A percentile compares a stretch with the other conserved stretches of the same genome.
Evolutionary conservation across 2,888 invertebrate species (phyloP).

Genomic region (Megaustenia siamemsis): DNA sequence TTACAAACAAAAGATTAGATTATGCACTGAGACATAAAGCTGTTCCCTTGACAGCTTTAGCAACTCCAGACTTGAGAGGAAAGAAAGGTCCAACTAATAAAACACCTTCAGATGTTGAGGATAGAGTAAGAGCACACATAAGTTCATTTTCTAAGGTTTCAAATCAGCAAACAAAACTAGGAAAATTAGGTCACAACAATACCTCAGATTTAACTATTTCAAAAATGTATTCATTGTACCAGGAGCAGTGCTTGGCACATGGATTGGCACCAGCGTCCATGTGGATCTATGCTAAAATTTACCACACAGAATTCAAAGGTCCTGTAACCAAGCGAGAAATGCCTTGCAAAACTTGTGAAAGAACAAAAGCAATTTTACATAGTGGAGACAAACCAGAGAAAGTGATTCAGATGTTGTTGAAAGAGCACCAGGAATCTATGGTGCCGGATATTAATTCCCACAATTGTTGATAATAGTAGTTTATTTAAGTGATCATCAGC

Average conservation of each 20-base stretch:
- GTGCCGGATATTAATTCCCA: conserved; percentile 8
- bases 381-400: conserved; percentile 45
- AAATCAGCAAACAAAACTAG: not conserved
- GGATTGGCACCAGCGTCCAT: conserved; percentile 37
- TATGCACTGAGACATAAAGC: conserved; percentile 51
- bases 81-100: conserved; percentile 49
- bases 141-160: conserved; percentile 33
- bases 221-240: conserved; percentile 45
- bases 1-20: conserved; percentile 48
- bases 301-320: conserved; percentile 42
- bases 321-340: conserved; percentile 14
- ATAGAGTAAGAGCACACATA: conserved; percentile 39
- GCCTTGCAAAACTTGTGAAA: conserved; percentile 43
- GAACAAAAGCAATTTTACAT: conserved; percentile 21
- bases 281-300: conserved; percentile 50
- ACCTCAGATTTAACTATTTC: conserved; percentile 40
- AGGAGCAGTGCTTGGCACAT: conserved; percentile 44
- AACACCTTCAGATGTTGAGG: conserved; percentile 45
- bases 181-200: not conserved
- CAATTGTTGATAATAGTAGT: not conserved
- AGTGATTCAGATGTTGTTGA: conserved; percentile 44
- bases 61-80: conserved; percentile 45
- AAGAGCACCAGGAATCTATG: conserved; percentile 16
- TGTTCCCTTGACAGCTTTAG: conserved; percentile 45
- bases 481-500: no score